Conservation (phyloP, 2,113 vertebrate genomes). For the Semicossyphus pulcher region DNA sequence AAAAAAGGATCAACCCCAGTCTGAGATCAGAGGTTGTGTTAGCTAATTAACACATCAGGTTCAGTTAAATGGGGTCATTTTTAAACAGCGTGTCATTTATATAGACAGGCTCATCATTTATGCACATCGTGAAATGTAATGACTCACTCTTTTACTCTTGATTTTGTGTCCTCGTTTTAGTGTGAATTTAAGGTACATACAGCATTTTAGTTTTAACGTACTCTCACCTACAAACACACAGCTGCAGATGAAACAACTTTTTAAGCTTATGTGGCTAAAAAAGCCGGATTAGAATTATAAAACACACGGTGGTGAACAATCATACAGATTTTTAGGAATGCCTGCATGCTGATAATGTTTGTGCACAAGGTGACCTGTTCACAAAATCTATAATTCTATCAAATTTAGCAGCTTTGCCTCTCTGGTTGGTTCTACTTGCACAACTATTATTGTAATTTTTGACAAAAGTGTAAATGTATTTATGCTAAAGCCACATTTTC, state of each 20-base stretch:
- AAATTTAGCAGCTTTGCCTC: too few species aligned
- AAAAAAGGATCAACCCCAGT: conserved; percentile 55
- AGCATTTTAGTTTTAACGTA: not conserved
- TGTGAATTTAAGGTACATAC: not conserved
- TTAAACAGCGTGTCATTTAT: conserved; percentile 43
- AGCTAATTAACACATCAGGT: conserved; percentile 60
- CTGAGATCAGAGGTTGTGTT: conserved; percentile 59
- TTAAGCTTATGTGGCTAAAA: too few species aligned
- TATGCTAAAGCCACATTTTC: too few species aligned
- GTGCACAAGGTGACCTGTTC: too few species aligned
- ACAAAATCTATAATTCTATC: too few species aligned
- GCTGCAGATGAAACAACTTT: not conserved
- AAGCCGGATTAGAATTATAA: too few species aligned
- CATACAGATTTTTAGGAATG: too few species aligned
- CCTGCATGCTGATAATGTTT: too few species aligned
- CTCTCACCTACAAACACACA: not conserved
- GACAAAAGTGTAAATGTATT: too few species aligned
- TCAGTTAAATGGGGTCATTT: conserved; percentile 34
- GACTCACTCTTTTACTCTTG: not conserved
- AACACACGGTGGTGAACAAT: too few species aligned
- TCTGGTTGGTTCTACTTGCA: too few species aligned
- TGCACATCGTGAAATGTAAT: conserved; percentile 17
- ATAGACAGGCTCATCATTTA: conserved; percentile 36
- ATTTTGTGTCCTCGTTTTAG: conserved; percentile 7
- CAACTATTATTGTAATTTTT: too few species aligned